A percentile compares a stretch with the other conserved stretches of the same genome.
phyloP scores from a whole-genome alignment of 2,113 vertebrate genomes.

The Misgurnus anguillicaudatus region DNA sequence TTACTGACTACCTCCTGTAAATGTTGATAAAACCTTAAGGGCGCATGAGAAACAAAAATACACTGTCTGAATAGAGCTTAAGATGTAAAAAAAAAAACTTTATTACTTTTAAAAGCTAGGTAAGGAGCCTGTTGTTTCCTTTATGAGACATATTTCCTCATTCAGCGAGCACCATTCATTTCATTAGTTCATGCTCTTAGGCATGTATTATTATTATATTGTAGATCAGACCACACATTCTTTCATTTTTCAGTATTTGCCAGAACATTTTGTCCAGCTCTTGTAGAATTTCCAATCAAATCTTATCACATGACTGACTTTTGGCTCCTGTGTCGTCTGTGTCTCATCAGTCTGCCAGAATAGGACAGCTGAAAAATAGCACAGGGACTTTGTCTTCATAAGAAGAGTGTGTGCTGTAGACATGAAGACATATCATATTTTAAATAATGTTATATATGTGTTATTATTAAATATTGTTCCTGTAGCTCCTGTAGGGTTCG shows the following conservation, averaged over 20 bases:
- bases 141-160: neutral
- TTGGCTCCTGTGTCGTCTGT: neutral
- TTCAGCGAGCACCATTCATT: neutral
- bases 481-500: too few species aligned
- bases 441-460: neutral
- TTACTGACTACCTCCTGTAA: too few species aligned
- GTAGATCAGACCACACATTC: neutral
- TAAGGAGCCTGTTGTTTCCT: too few species aligned
- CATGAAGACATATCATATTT: neutral
- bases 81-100: too few species aligned
- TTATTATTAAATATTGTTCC: too few species aligned
- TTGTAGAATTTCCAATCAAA: neutral
- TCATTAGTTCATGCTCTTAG: neutral
- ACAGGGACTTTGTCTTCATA: neutral
- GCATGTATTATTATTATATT: neutral
- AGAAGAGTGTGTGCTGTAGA: neutral
- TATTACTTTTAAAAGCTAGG: too few species aligned
- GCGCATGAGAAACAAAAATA: too few species aligned
- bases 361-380: neutral
- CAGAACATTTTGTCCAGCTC: neutral
- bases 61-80: too few species aligned
- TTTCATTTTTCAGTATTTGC: neutral
- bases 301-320: slow-evolving; percentile 7
- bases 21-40: too few species aligned
- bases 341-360: neutral